Base-by-base conservation (phyloP, 1,140 invertebrate genomes). In the Pachyrhynchus sulphureomaculatus region DNA sequence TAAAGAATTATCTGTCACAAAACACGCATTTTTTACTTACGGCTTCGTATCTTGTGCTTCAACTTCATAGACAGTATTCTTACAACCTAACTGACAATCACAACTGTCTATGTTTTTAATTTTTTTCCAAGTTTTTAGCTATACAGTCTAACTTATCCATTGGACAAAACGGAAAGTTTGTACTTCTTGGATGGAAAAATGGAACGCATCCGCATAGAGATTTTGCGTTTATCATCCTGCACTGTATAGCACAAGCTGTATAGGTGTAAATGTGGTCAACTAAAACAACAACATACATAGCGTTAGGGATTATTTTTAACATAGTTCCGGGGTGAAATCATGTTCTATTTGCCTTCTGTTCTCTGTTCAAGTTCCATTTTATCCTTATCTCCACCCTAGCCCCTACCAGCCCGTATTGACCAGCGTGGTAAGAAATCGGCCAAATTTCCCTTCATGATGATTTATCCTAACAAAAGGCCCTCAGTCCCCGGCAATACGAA, bases 41-140 rank as follows among this genome's bases (percentile, higher is more conserved):
- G 80, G 78, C 17, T 77, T 71, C 68, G 84, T 83, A 24, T 80
- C 82, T 0, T 88, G 77, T 72, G 87, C 88, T 68, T 88, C 86
- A 1, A 88, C 84, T 75, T 88, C 87, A 56, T 88, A 88, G 0
- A 88, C 84, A 0, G 86, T 87, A 65, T 88, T 86, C 2, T 79
- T 81, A 70, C 87, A 89, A 17, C 86, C 85, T 0, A 89, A 75
- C 64, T 87, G 82, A 71, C 87, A 89, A 2, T 77, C 64, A 60
- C 87, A 89, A 29, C 77, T 77, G 34, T 82, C 80, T 1, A 85
- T 79, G 37, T 82, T 80, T 18, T 79, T 82, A 32, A 87, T 86
- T 49, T 79, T 77, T 2, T 77, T 70, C n/a, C 49, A 78, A 74
- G 68, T 83, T 72, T 21, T 80, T 74, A 0, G 79, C 77, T 23